Conservation (phyloP, 1,140 invertebrate species). For the Eriocheir sinensis region DNA sequence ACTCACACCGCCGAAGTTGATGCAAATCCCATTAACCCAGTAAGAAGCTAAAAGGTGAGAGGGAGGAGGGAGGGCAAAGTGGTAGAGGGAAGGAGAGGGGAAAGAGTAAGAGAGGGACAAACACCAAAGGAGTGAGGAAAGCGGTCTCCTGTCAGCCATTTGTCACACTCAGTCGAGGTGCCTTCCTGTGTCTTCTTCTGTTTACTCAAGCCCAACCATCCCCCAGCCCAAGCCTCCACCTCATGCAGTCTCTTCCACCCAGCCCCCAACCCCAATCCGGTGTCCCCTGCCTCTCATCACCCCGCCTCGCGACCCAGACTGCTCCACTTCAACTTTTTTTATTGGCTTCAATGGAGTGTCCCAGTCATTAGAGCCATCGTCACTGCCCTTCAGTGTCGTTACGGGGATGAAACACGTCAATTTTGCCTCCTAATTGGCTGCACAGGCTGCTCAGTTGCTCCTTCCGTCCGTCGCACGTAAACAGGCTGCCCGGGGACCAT, state of each 20-base stretch:
- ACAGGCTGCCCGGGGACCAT: neutral
- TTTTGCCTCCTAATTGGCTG: neutral
- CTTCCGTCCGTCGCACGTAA: neutral
- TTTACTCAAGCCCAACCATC: constrained; percentile 12
- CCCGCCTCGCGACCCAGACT: neutral
- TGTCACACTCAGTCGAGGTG: neutral
- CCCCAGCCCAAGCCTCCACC: neutral
- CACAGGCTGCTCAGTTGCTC: neutral
- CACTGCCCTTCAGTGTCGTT: neutral
- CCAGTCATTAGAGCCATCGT: neutral
- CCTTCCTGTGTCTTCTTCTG: neutral
- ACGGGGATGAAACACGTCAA: neutral
- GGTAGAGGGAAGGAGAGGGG: no score
- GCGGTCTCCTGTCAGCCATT: neutral
- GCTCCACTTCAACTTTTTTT: neutral
- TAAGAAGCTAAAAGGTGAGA: constrained; percentile 1
- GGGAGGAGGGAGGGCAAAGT: no score
- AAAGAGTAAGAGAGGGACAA: no score
- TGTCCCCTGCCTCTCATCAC: neutral
- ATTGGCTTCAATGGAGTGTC: neutral
- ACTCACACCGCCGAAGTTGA: neutral
- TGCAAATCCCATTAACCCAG: constrained; percentile 15
- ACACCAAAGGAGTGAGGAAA: neutral
- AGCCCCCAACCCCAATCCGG: no score
- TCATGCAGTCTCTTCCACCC: neutral